Base-by-base conservation (phyloP, 2,888 invertebrate species). In the Leucoma salicis region DNA sequence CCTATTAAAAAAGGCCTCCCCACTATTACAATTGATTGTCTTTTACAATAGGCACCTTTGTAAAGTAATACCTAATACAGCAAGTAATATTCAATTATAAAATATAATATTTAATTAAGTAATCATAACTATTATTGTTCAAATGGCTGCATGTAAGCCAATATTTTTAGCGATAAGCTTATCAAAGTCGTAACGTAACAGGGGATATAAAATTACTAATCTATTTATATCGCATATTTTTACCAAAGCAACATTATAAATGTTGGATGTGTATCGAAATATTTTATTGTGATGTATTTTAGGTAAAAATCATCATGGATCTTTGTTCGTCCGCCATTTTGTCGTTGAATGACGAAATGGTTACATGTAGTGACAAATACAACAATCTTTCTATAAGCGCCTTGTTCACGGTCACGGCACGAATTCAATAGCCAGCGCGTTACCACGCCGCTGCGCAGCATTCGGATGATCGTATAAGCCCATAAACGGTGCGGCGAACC, bases 291-390 rank as follows among this genome's bases (percentile, higher is more conserved):
- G n/a, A n/a, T 72, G 77, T n/a, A 76, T 78, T 79, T 21, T 21
- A 77, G 70, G 58, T 53, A 70, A 67, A 69, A 68, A 72, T 70
- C 72, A 74, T 70, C 67, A 69, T 65, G 69, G 70, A 66, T 70
- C 78, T 83, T 81, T 70, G 70, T 70, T 61, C 70, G 72, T 58
- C 83, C 80, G 85, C 85, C 85, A 86, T 86, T 81, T 86, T 87
- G 85, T 82, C 70, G 73, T 76, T 67, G 65, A 75, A 74, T 82
- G 78, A 82, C 74, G 74, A 81, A 82, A 80, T 79, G 51, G 53
- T 14, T 25, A 25, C 35, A 18, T 24, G 13, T 14, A 29, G 5
- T 14, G 29, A 14, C 11, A 18, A 32, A 12, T 14, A 32, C 8
- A 32, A 1, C 16, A 39, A 31, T 36, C 32, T 34, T 39, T 39